A percentile compares a stretch with the other conserved stretches of the same genome.
phyloP scores from a whole-genome alignment of 2,113 vertebrate species.

The Jaculus jaculus region DNA sequence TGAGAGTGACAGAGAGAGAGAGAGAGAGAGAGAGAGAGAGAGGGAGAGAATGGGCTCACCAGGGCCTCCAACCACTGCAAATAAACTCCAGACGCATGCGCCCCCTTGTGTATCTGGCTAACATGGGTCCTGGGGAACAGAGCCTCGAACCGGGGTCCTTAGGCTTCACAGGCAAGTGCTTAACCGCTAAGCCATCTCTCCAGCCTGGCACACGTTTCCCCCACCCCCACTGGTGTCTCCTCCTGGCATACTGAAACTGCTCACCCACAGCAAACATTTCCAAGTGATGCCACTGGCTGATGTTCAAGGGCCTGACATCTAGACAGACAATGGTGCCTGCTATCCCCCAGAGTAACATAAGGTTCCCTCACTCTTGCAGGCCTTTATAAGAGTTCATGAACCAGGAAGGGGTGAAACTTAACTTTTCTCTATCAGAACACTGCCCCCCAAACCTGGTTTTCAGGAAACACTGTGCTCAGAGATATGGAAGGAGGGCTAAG shows the following conservation, averaged over 20 bases:
- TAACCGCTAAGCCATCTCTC: too few relatives aligned
- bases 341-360: not conserved
- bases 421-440: not conserved
- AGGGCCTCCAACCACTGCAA: too few relatives aligned
- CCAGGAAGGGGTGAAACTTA: not conserved
- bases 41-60: too few relatives aligned
- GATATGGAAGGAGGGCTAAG: not conserved
- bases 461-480: not conserved
- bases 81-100: too few relatives aligned
- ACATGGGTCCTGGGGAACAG: too few relatives aligned
- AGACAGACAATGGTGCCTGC: not conserved
- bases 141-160: too few relatives aligned
- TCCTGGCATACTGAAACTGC: not conserved
- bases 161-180: too few relatives aligned
- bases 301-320: not conserved
- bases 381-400: not conserved
- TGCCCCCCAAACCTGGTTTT: not conserved
- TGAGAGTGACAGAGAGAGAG: too few relatives aligned
- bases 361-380: not conserved
- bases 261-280: not conserved
- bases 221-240: not conserved
- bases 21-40: too few relatives aligned
- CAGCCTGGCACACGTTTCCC: too few relatives aligned
- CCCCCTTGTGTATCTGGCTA: too few relatives aligned
- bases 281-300: not conserved